These are phyloP conservation scores for Scyliorhinus canicula DNA, from an alignment of 2,797 vertebrate genomes.

Conservation along the genomic window DNA sequence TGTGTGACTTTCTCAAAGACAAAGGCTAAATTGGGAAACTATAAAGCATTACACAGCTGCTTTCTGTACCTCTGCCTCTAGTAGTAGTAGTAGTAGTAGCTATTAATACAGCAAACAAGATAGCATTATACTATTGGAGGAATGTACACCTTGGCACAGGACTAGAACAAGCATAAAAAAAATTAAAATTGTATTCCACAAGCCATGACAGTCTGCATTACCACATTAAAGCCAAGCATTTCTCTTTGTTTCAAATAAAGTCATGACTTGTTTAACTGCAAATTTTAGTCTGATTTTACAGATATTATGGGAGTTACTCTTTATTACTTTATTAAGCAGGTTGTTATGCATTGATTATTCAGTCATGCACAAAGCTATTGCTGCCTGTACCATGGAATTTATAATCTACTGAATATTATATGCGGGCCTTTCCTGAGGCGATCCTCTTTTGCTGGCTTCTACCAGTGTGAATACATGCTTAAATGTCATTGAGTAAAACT, in stretches of 20 bases:
- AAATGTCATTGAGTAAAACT: constrained; percentile 81
- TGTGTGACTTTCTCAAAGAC: constrained; percentile 48
- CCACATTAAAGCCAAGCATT: constrained; percentile 46
- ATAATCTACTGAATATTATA: constrained; percentile 53
- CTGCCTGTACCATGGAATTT: constrained; percentile 64
- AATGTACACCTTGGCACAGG: constrained; percentile 72
- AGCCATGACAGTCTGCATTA: constrained; percentile 57
- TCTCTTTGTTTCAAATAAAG: constrained; percentile 34
- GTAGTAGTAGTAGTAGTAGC: constrained; percentile 56
- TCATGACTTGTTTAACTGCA: constrained; percentile 2
- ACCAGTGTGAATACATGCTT: constrained; percentile 68
- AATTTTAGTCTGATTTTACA: constrained; percentile 10
- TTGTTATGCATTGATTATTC: constrained; percentile 49
- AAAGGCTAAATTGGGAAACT: constrained; percentile 51
- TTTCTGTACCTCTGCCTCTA: constrained; percentile 52
- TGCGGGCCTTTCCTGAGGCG: constrained; percentile 75
- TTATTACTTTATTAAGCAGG: constrained; percentile 1
- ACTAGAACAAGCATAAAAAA: constrained; percentile 48
- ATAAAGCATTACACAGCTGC: constrained; percentile 50
- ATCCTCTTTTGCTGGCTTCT: constrained; percentile 62
- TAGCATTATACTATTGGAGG: constrained; percentile 67
- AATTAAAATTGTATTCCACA: constrained; percentile 47
- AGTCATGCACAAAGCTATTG: constrained; percentile 55
- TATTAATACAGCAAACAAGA: constrained; percentile 57
- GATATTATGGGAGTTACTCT: constrained; percentile 44